Evolutionary conservation across 2,888 invertebrate genomes (phyloP), one percentile per base, ranked within the genome.

Genomic region (Himalopsyche kuldschensis): DNA sequence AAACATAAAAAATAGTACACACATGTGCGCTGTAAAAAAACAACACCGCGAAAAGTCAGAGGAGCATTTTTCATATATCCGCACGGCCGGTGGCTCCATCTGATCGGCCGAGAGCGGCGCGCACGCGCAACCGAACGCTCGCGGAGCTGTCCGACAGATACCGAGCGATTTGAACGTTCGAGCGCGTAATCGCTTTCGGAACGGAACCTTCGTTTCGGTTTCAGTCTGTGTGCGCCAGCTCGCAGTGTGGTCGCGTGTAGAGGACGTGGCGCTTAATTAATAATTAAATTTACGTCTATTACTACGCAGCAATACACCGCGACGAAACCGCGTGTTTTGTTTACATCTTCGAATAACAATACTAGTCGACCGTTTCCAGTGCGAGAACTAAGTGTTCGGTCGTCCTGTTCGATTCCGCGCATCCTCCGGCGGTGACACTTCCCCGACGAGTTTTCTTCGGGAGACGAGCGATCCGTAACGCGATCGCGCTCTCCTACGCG

Each of bases 401-500:
- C 11, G 75, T 47, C 69, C 15, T 32, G 5, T 30, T 48, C 35
- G 76, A 69, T 69, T 27, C 27, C 32, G 35, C 20, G 27, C 79
- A 6, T 35, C 48, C 55, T 17, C 10, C 27, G 55, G 79, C 41
- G 55, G 55, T 24, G 55, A 69, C 69, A 69, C 41, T 41, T 69
- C 55, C 3, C 10, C 20, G 5, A 11, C 27, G 17, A 78, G 78
- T 78, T 78, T 78, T 78, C 78, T 17, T 32, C 78, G 30, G 31
- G 30, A 69, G 69, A 69, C 11, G 27, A 27, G 69, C 8, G 69
- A 69, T 69, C 69, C 69, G 11, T n/a, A 69, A 69, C 69, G 30
- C 30, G 30, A 11, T 69, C 69, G 69, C 27, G 69, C 69, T 69
- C 69, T 27, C 10, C 88, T 90, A 90, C 90, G 90, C 89, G 89